Percentiles rank a stretch among this genome's conserved stretches.
Conservation (phyloP, 2,797 vertebrate genomes). For the Ibycter americanus region DNA sequence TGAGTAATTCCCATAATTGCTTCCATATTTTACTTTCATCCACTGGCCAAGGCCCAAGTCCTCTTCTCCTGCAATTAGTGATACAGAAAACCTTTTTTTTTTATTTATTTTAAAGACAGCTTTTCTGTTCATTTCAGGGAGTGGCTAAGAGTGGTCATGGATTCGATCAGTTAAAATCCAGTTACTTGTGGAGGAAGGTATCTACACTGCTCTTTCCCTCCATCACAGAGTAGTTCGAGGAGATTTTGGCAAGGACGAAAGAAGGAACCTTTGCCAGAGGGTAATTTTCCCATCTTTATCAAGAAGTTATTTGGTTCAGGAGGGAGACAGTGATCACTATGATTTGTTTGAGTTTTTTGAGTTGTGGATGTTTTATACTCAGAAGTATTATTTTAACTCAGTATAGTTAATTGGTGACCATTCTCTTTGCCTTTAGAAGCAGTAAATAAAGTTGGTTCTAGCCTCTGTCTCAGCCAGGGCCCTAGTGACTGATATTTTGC, state of each 20-base stretch:
- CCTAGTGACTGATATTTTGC: not conserved
- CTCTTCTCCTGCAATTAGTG: not conserved
- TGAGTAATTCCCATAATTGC: not conserved
- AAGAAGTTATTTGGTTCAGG: not conserved
- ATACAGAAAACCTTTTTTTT: not conserved
- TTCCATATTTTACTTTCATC: not conserved
- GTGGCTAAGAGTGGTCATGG: not conserved
- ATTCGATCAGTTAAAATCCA: not conserved
- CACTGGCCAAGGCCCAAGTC: not conserved
- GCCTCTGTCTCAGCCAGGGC: not conserved
- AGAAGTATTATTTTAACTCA: not conserved
- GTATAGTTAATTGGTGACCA: not conserved
- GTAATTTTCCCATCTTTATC: not conserved
- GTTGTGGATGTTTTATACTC: not conserved
- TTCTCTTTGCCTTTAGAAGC: not conserved
- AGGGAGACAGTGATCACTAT: fast-evolving
- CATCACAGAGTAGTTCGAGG: not conserved
- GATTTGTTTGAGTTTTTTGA: not conserved
- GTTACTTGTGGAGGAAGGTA: not conserved
- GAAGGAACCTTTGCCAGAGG: not conserved
- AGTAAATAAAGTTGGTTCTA: not conserved
- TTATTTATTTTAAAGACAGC: not conserved
- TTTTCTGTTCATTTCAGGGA: not conserved
- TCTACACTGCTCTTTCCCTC: not conserved
- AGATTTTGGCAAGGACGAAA: not conserved